Evolutionary conservation across 2,113 vertebrate species (phyloP).

Genomic region (Loxodonta africana): DNA sequence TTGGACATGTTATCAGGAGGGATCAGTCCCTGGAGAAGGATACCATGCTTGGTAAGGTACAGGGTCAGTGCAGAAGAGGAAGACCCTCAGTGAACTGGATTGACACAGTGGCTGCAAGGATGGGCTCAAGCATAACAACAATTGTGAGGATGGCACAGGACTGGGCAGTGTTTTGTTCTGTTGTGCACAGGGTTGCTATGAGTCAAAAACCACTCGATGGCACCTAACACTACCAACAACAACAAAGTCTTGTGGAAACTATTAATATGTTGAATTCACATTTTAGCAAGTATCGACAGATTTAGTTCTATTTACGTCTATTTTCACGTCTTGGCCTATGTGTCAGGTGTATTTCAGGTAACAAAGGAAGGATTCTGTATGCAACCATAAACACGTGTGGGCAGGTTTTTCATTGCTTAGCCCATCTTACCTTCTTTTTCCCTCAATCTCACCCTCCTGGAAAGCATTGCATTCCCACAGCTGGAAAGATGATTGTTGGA

Average conservation of each 20-base stretch:
- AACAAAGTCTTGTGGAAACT: neutral
- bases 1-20: no score
- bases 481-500: slow-evolving; percentile 19
- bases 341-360: slow-evolving; percentile 55
- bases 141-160: no score
- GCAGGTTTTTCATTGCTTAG: neutral
- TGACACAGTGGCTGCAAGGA: no score
- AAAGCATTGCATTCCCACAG: slow-evolving; percentile 1
- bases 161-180: no score
- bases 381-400: neutral
- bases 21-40: no score
- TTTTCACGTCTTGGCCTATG: neutral
- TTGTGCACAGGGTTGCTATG: no score
- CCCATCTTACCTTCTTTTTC: neutral
- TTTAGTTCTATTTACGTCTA: neutral
- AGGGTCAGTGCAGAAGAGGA: no score
- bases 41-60: no score
- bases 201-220: no score
- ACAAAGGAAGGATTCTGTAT: neutral
- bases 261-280: neutral
- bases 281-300: neutral
- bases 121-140: no score
- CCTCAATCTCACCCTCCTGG: slow-evolving; percentile 19
- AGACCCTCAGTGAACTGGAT: no score
- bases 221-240: no score